phyloP scores from a whole-genome alignment of 2,888 invertebrate genomes.

The Hololepta plana region DNA sequence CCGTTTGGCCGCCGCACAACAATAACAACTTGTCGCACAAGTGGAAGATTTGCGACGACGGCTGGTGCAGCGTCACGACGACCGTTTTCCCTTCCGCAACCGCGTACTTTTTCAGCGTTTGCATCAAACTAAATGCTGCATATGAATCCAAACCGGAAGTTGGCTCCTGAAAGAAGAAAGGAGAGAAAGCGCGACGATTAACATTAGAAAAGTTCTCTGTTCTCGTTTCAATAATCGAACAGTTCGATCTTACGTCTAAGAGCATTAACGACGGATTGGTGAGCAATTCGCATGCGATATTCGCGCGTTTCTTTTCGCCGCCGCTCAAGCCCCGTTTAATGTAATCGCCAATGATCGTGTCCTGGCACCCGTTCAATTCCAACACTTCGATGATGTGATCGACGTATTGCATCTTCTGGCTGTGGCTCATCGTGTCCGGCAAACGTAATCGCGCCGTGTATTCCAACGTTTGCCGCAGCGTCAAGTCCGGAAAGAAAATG shows the following conservation, averaged over 20 bases:
- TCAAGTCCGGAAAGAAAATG: slow-evolving; percentile 63
- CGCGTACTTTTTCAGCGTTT: slow-evolving; percentile 53
- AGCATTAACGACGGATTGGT: slow-evolving; percentile 65
- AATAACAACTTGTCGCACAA: slow-evolving; percentile 60
- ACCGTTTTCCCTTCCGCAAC: slow-evolving; percentile 60
- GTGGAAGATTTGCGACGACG: slow-evolving; percentile 69
- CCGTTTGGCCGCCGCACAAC: slow-evolving; percentile 52
- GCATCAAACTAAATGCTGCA: slow-evolving; percentile 56
- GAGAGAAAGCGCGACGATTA: slow-evolving; percentile 2
- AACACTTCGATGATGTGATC: slow-evolving; percentile 60
- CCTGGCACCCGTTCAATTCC: slow-evolving; percentile 54
- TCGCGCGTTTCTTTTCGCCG: slow-evolving; percentile 68
- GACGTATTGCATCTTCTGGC: slow-evolving; percentile 58
- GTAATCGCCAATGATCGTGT: slow-evolving; percentile 62
- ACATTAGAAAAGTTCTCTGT: no score
- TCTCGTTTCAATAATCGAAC: slow-evolving; percentile 3
- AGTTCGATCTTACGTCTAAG: slow-evolving; percentile 45
- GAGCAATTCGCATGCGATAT: slow-evolving; percentile 65
- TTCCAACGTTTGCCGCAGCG: slow-evolving; percentile 56
- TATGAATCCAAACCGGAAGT: slow-evolving; percentile 70
- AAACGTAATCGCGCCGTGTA: slow-evolving; percentile 38
- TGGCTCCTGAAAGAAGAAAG: slow-evolving; percentile 42
- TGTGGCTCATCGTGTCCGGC: slow-evolving; percentile 50
- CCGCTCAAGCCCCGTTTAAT: slow-evolving; percentile 60
- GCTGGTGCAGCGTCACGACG: slow-evolving; percentile 65